Evolutionary conservation across 2,888 invertebrate genomes (phyloP), one percentile per base, ranked within the genome.

Genomic region (Acleris literana): DNA sequence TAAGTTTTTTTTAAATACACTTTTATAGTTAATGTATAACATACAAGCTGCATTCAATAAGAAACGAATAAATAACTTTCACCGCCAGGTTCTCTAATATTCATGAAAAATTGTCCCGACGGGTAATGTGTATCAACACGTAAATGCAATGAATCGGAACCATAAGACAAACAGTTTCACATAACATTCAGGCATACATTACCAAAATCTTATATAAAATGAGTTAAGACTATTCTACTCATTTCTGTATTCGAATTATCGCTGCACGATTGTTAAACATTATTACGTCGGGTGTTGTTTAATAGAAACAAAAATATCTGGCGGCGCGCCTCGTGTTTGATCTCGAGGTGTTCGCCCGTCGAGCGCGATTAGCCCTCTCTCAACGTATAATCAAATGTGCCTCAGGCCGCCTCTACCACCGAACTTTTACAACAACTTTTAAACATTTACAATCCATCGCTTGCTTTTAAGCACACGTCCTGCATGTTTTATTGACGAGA

Each of bases 241-340:
- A 59, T 69, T 69, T 62, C 74, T 43, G 72, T 88, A 84, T 90
- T 80, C 87, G 83, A 92, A 90, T 92, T 90, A 92, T 91, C 91
- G 92, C 91, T 91, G 89, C 92, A 90, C 91, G 92, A 92, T 92
- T 92, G 92, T 92, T 92, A 92, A 92, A 92, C 92, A 92, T 92
- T 92, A 92, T 92, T 92, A 92, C 92, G 90, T 90, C 88, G 92
- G 92, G 91, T 92, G 92, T 92, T 92, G 92, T 92, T 92, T 92
- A 92, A 92, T 92, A 92, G 92, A 92, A 92, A 92, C 92, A 92
- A 92, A 92, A 92, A 92, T 92, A 92, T 92, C 90, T 91, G 92
- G 89, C 92, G 92, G 92, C 91, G 87, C 91, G 92, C 90, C 90
- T 90, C 87, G 92, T 92, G 92, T 92, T 92, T 92, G 92, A 92